Evolutionary conservation across 2,888 invertebrate genomes (phyloP), one percentile per base, ranked within the genome.

Genomic region (Frankliniella intonsa): DNA sequence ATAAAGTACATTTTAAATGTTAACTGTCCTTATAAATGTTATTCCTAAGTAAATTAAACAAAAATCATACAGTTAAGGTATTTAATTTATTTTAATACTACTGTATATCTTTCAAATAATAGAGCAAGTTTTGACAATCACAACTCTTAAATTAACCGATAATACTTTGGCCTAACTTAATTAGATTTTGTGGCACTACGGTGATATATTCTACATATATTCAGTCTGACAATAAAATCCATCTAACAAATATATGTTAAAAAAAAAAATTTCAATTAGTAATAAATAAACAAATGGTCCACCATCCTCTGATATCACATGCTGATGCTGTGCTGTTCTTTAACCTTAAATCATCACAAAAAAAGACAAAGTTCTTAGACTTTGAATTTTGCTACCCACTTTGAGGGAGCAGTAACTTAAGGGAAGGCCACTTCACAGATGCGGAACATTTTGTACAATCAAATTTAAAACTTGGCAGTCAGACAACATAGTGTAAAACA

Each of bases 271-370:
- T 25, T 22, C 25, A 25, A 76, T 1, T 69, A 69, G 11, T 12
- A 9, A 76, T 25, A 76, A 76, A 12, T 76, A 25, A 76, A 76
- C 69, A 76, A 76, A 76, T 76, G 69, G 69, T 76, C 69, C 69
- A 76, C 12, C 69, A 25, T 76, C 69, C 22, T 76, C 69, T 76
- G 22, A 76, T 76, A 76, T 76, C 69, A 76, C 69, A 76, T 22
- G 69, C 69, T 11, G 69, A 76, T 76, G 69, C 69, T 76, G 69
- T 76, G 69, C 69, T 22, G 69, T 22, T 76, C 38, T 38, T 38
- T 38, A 38, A 38, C 38, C 38, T 38, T 38, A 38, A 38, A 38
- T 38, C 7, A 76, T 22, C 69, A 25, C 22, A 76, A 38, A 38
- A 38, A 38, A 38, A 5, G 38, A 38, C 38, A 38, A 38, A 38